Base-by-base conservation (phyloP, 2,888 invertebrate species). In the Heliothis peltigera region DNA sequence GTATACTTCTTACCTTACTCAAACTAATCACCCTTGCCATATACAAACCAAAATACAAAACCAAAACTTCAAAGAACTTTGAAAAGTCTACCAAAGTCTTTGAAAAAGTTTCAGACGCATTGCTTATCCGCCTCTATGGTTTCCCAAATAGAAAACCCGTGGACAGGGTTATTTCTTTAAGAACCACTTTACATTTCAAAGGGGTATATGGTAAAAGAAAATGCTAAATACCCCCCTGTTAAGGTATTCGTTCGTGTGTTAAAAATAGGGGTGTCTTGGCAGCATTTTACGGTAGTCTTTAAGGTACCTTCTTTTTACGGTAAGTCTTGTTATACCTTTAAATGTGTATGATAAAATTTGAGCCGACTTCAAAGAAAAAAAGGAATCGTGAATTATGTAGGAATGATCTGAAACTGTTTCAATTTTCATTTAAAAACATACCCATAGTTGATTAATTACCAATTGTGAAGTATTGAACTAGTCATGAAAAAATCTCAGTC, bases 121-220 rank as follows among this genome's bases (percentile, higher is more conserved):
- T 47, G 22, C 55, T 63, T 52, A 49, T 63, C 64, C 75, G 56
- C 68, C 48, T 75, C 42, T 52, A 51, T 48, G 58, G 70, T 49
- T 71, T 65, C 49, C 46, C 58, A 47, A 66, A 66, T 12, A 68
- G 62, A 49, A 39, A 51, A 66, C 46, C 28, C 52, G 58, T 43
- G 58, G 63, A 51, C 28, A 61, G 21, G 46, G 66, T 62, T 66
- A 59, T 78, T 78, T 78, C 74, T 66, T 77, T 57, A 73, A 76
- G 63, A 76, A 62, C 66, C 65, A 59, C 39, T 68, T 66, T 57
- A 52, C 66, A 64, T 69, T 65, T 68, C 64, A 69, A 76, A 77
- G 68, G 74, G 77, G 39, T 46, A 15, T 15, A 59, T 43, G 46
- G 22, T 59, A 55, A 66, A 72, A 62, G 66, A 66, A 70, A 68